Evolutionary conservation across 2,888 invertebrate species (phyloP), one percentile per base, ranked within the genome.

Genomic region (Eubasilissa splendida): DNA sequence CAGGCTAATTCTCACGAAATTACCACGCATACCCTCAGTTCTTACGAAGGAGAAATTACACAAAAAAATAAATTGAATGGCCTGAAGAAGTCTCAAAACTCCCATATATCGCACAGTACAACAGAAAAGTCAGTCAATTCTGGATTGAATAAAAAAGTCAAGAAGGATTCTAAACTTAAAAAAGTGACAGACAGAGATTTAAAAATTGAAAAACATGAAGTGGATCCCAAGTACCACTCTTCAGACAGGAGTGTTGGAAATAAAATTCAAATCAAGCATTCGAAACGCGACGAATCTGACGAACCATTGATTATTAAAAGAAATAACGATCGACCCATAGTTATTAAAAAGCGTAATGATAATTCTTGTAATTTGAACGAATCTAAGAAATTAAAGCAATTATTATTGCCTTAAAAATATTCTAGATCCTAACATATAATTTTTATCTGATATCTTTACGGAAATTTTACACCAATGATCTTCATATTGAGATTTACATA

Each of bases 1-100:
- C 92, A 92, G 85, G 90, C 92, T 0, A 91, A 91, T 85, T 90
- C 91, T 2, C 89, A 89, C 80, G 92, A 92, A 84, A 90, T 92
- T 70, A 88, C 88, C 14, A 87, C 86, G 14, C 89, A 89, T 63
- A 90, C 89, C 33, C 87, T 88, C 9, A 85, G 86, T 4, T 82
- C 84, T 9, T 83, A 79, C 58, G 85, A 85, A 68, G 79, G 79
- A 12, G 84, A 85, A 14, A 12, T 74, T 7, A 68, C 31, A 59
- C 70, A 71, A 56, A 82, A 78, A 56, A 83, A 66, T 60, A 83
- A 83, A 77, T 33, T 75, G 5, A 83, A 76, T 70, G n/a, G 56
- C 54, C 76, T 81, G 65, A 80, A 81, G 53, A 81, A 78, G 54
- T 83, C 83, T n/a, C 79, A 81, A n/a, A 81, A 76, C 59, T 74